Percentiles rank a stretch among this genome's conserved stretches.
phyloP scores from a whole-genome alignment of 2,888 invertebrate genomes.

The Ferdinandea cuprea region DNA sequence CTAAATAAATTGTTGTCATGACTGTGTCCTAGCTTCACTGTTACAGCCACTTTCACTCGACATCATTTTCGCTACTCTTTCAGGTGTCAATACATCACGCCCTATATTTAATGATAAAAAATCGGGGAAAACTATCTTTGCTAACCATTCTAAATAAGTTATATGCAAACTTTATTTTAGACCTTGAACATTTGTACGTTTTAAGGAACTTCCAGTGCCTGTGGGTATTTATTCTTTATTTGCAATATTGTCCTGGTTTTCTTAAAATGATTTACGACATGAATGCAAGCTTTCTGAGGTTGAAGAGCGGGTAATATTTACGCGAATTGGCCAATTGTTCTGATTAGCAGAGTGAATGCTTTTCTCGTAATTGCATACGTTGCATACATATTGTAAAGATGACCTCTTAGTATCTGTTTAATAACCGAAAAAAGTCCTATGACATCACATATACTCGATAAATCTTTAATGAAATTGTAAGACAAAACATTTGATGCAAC shows the following conservation, averaged over 20 bases:
- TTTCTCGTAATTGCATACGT: slow-evolving; percentile 30
- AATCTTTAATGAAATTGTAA: slow-evolving; percentile 36
- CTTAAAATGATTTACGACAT: slow-evolving; percentile 36
- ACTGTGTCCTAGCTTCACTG: slow-evolving; percentile 81
- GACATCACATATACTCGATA: slow-evolving; percentile 20
- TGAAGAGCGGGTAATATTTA: slow-evolving; percentile 77
- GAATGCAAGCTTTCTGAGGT: slow-evolving; percentile 53
- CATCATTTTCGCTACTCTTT: slow-evolving; percentile 33
- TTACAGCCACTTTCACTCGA: slow-evolving; percentile 72
- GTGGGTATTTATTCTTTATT: slow-evolving; percentile 37
- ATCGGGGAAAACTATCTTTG: slow-evolving; percentile 81
- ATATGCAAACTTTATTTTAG: slow-evolving; percentile 78
- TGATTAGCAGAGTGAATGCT: slow-evolving; percentile 2
- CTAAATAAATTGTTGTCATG: slow-evolving; percentile 54
- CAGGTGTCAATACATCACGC: slow-evolving; percentile 50
- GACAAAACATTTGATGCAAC: slow-evolving; percentile 50
- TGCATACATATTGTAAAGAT: neutral
- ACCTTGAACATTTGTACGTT: slow-evolving; percentile 76
- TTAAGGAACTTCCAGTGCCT: slow-evolving; percentile 60
- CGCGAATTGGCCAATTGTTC: slow-evolving; percentile 77
- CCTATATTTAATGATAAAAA: slow-evolving; percentile 75
- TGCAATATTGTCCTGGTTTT: slow-evolving; percentile 30
- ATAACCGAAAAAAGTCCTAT: slow-evolving; percentile 41
- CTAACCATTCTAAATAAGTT: slow-evolving; percentile 77
- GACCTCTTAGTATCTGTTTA: slow-evolving; percentile 38